phyloP scores from a whole-genome alignment of 1,140 invertebrate species.

The Diprion similis region DNA sequence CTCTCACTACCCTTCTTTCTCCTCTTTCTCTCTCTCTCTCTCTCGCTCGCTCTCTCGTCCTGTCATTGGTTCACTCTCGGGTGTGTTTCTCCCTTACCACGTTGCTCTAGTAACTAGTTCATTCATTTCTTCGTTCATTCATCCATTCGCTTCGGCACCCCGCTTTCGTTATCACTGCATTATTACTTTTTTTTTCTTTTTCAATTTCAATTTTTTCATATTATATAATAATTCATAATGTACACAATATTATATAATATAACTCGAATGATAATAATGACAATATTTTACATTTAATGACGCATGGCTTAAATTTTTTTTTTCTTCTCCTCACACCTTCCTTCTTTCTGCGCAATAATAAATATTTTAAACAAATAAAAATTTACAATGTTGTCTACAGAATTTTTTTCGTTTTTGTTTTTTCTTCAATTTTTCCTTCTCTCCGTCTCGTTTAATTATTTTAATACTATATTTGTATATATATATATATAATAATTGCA shows the following conservation, averaged over 20 bases:
- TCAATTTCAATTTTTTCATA: slow-evolving; percentile 26
- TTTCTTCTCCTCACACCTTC: slow-evolving; percentile 37
- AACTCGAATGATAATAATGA: slow-evolving; percentile 56
- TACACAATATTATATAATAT: slow-evolving; percentile 55
- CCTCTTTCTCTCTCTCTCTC: background rate
- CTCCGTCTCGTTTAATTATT: background rate
- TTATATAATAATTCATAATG: slow-evolving; percentile 44
- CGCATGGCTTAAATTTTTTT: slow-evolving; percentile 47
- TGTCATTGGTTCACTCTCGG: background rate
- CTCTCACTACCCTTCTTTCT: background rate
- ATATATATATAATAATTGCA: background rate
- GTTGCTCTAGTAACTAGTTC: background rate
- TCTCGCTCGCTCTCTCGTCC: too few species aligned
- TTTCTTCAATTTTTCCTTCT: background rate
- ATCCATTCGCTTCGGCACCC: background rate
- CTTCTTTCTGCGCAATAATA: background rate
- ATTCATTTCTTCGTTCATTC: background rate
- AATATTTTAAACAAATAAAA: slow-evolving; percentile 45
- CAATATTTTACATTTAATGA: slow-evolving; percentile 60
- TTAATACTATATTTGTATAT: background rate
- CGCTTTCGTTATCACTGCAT: background rate
- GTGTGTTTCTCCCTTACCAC: slow-evolving; percentile 3
- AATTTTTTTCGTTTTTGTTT: slow-evolving; percentile 4
- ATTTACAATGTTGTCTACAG: slow-evolving; percentile 47
- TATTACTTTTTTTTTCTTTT: slow-evolving; percentile 20